phyloP scores from a whole-genome alignment of 2,888 invertebrate genomes.

The Melangyna quadrimaculata region DNA sequence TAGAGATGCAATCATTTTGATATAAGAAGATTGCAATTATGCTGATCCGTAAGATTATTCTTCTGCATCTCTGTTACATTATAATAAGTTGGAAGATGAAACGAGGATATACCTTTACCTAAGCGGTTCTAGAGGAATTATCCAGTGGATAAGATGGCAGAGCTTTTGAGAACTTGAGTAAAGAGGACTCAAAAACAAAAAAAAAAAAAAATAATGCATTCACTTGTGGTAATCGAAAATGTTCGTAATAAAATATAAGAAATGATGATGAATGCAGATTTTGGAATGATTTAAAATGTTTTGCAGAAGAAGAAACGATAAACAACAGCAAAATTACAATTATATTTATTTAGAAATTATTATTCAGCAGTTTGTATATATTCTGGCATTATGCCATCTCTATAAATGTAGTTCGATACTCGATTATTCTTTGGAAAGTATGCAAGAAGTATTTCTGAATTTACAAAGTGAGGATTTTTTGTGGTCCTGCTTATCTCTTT shows the following conservation, averaged over 20 bases:
- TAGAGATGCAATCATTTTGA: constrained; percentile 56
- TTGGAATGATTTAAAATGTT: not conserved
- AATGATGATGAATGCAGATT: not conserved
- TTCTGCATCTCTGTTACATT: constrained; percentile 30
- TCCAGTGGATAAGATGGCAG: not conserved
- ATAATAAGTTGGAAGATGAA: constrained; percentile 34
- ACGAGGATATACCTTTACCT: not conserved
- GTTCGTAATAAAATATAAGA: not conserved
- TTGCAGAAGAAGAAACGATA: not conserved
- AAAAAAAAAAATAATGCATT: not conserved
- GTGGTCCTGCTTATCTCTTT: too few species aligned
- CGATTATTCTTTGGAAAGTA: too few species aligned
- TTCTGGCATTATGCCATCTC: not conserved
- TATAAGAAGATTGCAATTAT: constrained; percentile 65
- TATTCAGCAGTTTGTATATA: not conserved
- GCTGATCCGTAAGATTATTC: constrained; percentile 56
- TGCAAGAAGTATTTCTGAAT: too few species aligned
- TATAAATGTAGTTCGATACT: too few species aligned
- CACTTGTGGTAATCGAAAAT: not conserved
- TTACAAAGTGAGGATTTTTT: too few species aligned
- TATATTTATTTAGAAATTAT: not conserved
- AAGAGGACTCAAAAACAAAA: too few species aligned
- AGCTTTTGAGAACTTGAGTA: not conserved
- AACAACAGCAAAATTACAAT: not conserved
- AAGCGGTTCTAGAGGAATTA: constrained; percentile 43